Percentiles rank a stretch among this genome's conserved stretches.
phyloP scores from a whole-genome alignment of 2,113 vertebrate genomes.

The Sus scrofa region T2T-Sscrofa CM000824.6:187448001-187448500 shows the following conservation, averaged over 20 bases:
- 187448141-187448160: not conserved
- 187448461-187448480: not conserved
- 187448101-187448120: not conserved
- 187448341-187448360: not conserved
- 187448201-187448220: not conserved
- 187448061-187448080: not conserved
- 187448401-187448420: not conserved
- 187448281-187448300: not conserved
- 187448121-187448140: not conserved
- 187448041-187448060: too few relatives aligned
- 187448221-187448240: too few relatives aligned
- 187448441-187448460: not conserved
- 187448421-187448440: not conserved
- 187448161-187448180: not conserved
- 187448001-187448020: not conserved
- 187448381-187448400: not conserved
- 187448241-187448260: fast-evolving
- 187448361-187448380: not conserved
- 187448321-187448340: not conserved
- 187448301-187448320: fast-evolving
- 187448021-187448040: too few relatives aligned
- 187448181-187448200: not conserved
- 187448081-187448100: not conserved
- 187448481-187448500: not conserved
- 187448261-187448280: constrained; percentile 67